These are phyloP conservation scores for Pollachius pollachius DNA, from an alignment of 2,113 vertebrate genomes.

Conservation along the genomic window DNA sequence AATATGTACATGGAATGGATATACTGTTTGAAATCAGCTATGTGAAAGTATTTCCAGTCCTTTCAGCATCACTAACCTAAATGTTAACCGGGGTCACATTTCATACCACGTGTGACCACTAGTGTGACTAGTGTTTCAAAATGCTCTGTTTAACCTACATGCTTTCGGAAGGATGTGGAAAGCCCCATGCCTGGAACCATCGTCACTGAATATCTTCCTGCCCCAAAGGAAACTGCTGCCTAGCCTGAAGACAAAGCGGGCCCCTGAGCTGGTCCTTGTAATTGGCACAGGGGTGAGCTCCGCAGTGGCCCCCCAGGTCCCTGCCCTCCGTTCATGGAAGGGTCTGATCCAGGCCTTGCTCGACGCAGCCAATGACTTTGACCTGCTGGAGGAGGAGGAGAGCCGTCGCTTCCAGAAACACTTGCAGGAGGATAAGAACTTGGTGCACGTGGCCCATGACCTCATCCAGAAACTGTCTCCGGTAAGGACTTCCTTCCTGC, in stretches of 20 bases:
- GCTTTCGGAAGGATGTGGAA: conserved; percentile 35
- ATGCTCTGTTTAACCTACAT: conserved; percentile 32
- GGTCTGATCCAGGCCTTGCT: conserved; percentile 92
- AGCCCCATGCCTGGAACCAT: conserved; percentile 19
- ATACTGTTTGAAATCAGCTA: not conserved
- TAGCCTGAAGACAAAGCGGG: conserved; percentile 92
- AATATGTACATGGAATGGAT: not conserved
- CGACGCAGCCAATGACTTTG: conserved; percentile 92
- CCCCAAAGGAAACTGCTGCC: conserved; percentile 87
- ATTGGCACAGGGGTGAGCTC: conserved; percentile 94
- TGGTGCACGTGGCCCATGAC: conserved; percentile 93
- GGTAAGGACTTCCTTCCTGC: conserved; percentile 70
- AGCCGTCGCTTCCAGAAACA: conserved; percentile 89
- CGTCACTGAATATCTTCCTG: conserved; percentile 38
- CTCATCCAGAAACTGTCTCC: conserved; percentile 97
- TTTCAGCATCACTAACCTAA: not conserved
- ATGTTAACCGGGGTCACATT: conserved; percentile 11
- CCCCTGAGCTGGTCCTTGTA: conserved; percentile 89
- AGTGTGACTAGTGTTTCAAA: conserved; percentile 13
- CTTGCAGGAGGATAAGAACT: conserved; percentile 92
- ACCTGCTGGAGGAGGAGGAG: conserved; percentile 92
- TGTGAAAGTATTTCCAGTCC: not conserved
- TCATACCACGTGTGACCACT: conserved; percentile 6
- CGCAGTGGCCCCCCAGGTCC: conserved; percentile 91
- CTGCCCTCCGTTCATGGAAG: conserved; percentile 93